Conservation (phyloP, 2,888 invertebrate genomes). For the Chironomus riparius region DNA sequence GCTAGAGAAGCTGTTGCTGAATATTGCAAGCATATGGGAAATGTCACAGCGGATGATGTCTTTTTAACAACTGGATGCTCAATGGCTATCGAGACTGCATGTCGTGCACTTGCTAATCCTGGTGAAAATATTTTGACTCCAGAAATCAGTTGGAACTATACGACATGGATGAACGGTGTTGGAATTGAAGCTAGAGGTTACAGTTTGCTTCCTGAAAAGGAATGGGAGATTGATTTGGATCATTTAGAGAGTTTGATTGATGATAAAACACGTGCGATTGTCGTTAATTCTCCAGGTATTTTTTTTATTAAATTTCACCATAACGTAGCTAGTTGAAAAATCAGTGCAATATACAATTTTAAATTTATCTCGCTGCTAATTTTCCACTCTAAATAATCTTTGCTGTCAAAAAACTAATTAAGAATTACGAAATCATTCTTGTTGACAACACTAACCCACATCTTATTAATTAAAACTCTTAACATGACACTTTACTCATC, state of each 20-base stretch:
- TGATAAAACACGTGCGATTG: conserved; percentile 77
- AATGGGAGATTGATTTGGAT: conserved; percentile 84
- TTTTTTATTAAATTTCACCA: not conserved
- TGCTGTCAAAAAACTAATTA: no score
- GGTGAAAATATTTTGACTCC: conserved; percentile 93
- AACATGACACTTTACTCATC: no score
- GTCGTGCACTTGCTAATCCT: conserved; percentile 75
- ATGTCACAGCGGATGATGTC: conserved; percentile 60
- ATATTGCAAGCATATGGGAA: conserved; percentile 62
- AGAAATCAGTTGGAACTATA: conserved; percentile 75
- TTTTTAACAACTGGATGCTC: conserved; percentile 94
- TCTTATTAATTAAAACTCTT: not conserved
- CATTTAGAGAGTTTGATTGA: conserved; percentile 86
- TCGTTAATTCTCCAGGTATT: conserved; percentile 95
- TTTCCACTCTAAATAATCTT: not conserved
- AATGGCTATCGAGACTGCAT: conserved; percentile 85
- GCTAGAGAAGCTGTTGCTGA: conserved; percentile 79
- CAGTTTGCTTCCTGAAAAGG: conserved; percentile 62
- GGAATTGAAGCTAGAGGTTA: conserved; percentile 73
- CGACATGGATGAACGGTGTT: conserved; percentile 67
- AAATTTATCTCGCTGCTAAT: no score
- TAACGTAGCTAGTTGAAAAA: not conserved
- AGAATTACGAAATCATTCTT: no score
- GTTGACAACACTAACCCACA: not conserved
- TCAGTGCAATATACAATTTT: not conserved